phyloP scores from a whole-genome alignment of 2,113 vertebrate genomes.

The Ellobius talpinus region DNA sequence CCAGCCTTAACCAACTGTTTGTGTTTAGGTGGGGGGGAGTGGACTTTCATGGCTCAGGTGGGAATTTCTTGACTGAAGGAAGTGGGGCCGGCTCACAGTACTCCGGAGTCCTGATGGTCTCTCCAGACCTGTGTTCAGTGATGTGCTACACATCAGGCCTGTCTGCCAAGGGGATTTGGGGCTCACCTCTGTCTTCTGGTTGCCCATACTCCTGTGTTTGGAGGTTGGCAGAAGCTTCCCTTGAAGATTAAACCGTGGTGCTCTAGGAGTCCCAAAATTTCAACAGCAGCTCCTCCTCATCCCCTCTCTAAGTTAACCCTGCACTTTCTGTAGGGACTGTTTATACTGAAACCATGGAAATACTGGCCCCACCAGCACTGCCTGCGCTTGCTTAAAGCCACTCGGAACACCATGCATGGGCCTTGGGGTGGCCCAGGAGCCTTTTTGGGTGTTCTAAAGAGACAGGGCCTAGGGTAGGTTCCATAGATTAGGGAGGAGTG shows the following conservation, averaged over 20 bases:
- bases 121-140: fast-evolving
- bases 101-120: no score
- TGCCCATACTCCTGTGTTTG: background rate
- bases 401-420: fast-evolving
- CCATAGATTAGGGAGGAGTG: fast-evolving
- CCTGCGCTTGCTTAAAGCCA: fast-evolving
- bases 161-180: background rate
- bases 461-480: background rate
- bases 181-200: background rate
- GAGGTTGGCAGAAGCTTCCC: background rate
- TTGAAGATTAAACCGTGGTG: background rate
- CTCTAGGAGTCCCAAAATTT: background rate
- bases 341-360: background rate
- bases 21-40: background rate
- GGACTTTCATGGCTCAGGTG: no score
- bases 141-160: fast-evolving
- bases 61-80: background rate
- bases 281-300: background rate
- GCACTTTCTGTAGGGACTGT: fast-evolving
- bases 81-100: background rate
- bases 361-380: fast-evolving
- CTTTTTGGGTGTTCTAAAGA: fast-evolving
- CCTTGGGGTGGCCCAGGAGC: fast-evolving
- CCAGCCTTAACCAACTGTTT: no score
- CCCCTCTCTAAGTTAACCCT: background rate